Percentiles rank a stretch among this genome's conserved stretches.
These are phyloP conservation scores for Aegotheles bennettii DNA, from an alignment of 2,113 vertebrate genomes.

Conservation along the genomic window DNA sequence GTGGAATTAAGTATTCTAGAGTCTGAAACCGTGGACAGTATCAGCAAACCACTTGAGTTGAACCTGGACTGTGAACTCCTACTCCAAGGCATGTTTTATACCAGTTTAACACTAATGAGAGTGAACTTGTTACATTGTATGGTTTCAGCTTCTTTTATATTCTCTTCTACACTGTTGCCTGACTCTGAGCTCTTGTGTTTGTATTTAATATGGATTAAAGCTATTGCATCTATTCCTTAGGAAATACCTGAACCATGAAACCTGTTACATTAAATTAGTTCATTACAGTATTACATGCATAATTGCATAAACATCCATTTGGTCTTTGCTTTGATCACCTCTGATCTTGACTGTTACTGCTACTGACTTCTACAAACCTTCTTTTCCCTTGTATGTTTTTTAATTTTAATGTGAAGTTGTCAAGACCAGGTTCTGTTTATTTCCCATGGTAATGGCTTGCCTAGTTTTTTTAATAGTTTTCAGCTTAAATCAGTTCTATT, in stretches of 20 bases:
- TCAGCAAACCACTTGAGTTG: background rate
- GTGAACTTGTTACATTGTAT: background rate
- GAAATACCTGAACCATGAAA: slow-evolving; percentile 21
- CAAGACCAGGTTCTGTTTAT: background rate
- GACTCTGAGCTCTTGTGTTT: background rate
- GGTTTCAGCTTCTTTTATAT: background rate
- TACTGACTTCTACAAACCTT: background rate
- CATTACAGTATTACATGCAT: background rate
- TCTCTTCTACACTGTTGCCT: background rate
- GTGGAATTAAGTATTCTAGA: background rate
- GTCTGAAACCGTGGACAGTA: background rate
- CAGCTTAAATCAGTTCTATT: background rate
- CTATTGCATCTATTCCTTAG: background rate
- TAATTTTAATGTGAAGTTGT: background rate
- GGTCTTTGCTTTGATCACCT: slow-evolving; percentile 13
- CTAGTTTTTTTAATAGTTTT: background rate
- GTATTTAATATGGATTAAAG: slow-evolving; percentile 18
- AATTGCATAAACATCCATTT: slow-evolving; percentile 23
- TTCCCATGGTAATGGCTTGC: background rate
- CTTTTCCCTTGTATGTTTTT: background rate
- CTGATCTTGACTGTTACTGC: background rate
- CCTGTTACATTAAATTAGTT: slow-evolving; percentile 15
- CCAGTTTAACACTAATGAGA: background rate
- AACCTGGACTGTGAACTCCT: background rate
- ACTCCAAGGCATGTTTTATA: background rate